Evolutionary conservation across 1,140 invertebrate genomes (phyloP).

Genomic region (Dysdera silvatica): DNA sequence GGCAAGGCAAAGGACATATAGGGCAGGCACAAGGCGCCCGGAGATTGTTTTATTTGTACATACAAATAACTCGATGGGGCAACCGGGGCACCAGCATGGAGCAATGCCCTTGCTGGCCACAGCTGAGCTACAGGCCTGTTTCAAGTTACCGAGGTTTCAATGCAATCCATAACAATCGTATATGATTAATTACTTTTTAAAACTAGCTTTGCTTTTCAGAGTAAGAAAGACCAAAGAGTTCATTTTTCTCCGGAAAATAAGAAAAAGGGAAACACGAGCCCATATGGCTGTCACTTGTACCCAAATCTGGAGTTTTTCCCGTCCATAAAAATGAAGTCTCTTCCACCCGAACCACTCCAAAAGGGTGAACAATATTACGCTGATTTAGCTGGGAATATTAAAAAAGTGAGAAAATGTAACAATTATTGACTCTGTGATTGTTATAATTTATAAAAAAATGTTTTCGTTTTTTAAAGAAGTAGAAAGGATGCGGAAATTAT

Average conservation of each 20-base stretch:
- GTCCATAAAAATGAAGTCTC: constrained; percentile 68
- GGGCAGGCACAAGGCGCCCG: too few species aligned
- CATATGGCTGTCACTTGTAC: constrained; percentile 74
- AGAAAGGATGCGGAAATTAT: neutral
- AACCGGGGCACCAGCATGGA: too few species aligned
- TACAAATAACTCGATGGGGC: too few species aligned
- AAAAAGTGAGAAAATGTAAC: constrained; percentile 53
- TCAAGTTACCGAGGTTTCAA: too few species aligned
- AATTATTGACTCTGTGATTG: neutral
- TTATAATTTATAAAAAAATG: neutral
- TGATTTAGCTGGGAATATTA: constrained; percentile 90
- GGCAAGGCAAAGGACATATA: too few species aligned
- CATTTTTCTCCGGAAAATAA: constrained; percentile 24
- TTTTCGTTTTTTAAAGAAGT: neutral
- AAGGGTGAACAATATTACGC: constrained; percentile 89
- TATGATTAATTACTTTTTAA: neutral
- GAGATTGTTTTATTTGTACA: too few species aligned
- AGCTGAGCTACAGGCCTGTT: too few species aligned
- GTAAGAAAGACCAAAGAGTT: constrained; percentile 27
- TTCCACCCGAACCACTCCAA: constrained; percentile 73
- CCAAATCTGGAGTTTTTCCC: constrained; percentile 73
- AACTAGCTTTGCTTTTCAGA: constrained; percentile 30
- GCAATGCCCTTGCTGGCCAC: too few species aligned
- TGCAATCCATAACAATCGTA: too few species aligned
- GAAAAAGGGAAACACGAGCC: constrained; percentile 48